Conservation (phyloP, 1,140 invertebrate species). For the Nixonia krombeini region DNA sequence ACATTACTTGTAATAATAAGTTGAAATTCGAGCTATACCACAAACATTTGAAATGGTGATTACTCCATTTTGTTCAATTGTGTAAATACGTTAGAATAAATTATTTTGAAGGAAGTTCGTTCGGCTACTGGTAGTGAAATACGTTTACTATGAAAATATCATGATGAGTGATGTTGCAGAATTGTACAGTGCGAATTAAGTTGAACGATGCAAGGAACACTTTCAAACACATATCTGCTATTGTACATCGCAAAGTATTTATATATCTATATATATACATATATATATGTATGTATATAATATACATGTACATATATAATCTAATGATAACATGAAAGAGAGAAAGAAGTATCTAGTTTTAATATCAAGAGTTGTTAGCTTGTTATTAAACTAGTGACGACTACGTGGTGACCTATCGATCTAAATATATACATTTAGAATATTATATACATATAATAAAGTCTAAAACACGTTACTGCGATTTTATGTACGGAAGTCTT, state of each 20-base stretch:
- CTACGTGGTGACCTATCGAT: slow-evolving; percentile 51
- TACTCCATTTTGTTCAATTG: slow-evolving; percentile 37
- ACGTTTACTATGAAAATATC: slow-evolving; percentile 27
- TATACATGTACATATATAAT: slow-evolving; percentile 25
- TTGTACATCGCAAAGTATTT: background rate
- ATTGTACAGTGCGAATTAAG: slow-evolving; percentile 38
- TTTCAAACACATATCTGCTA: slow-evolving; percentile 45
- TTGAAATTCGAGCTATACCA: background rate
- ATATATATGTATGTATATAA: no score
- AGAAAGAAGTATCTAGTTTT: slow-evolving; percentile 43
- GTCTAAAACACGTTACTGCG: slow-evolving; percentile 65
- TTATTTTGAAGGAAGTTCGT: slow-evolving; percentile 35
- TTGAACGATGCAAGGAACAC: slow-evolving; percentile 16
- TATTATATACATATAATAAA: slow-evolving; percentile 59
- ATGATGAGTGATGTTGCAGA: slow-evolving; percentile 29
- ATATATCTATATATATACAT: no score
- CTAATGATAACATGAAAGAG: slow-evolving; percentile 26
- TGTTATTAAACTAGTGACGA: slow-evolving; percentile 48
- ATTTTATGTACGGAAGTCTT: slow-evolving; percentile 52
- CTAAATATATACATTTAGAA: slow-evolving; percentile 52
- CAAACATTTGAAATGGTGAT: slow-evolving; percentile 29
- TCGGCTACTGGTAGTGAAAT: no score
- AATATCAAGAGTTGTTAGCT: slow-evolving; percentile 50
- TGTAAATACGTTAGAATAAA: slow-evolving; percentile 21
- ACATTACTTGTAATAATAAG: background rate